Evolutionary conservation across 2,888 invertebrate genomes (phyloP).

Genomic region (Caenorhabditis sp.): DNA sequence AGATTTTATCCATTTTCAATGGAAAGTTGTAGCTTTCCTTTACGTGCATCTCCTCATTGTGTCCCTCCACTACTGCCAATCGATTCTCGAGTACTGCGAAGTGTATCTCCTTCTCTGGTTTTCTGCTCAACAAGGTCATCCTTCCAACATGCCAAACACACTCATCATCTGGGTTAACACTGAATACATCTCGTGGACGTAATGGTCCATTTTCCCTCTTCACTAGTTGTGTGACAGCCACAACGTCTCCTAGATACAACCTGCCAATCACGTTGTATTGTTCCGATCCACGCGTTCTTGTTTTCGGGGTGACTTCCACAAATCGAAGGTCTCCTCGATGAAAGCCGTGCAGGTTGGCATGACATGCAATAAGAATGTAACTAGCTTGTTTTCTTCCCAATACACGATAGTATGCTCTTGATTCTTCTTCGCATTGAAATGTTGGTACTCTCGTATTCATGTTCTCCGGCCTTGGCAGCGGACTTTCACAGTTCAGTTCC

Average conservation of each 20-base stretch:
- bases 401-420: constrained; percentile 32
- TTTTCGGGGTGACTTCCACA: constrained; percentile 26
- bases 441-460: not conserved
- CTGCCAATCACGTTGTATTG: constrained; percentile 7
- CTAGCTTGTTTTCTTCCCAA: not conserved
- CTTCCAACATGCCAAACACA: constrained; percentile 10
- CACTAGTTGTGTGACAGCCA: constrained; percentile 16
- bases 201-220: not conserved
- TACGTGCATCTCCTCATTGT: not conserved
- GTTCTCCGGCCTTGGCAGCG: not conserved
- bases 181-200: not conserved
- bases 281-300: not conserved
- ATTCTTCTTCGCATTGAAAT: not conserved
- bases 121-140: constrained; percentile 10
- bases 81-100: not conserved
- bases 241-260: constrained; percentile 26
- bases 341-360: constrained; percentile 36
- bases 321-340: constrained; percentile 49
- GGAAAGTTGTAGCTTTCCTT: not conserved
- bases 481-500: not conserved
- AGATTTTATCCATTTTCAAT: not conserved
- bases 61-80: not conserved
- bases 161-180: not conserved
- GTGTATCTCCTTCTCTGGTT: not conserved
- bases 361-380: constrained; percentile 43